Percentiles rank a stretch among this genome's conserved stretches.
Evolutionary conservation across 1,140 invertebrate species (phyloP).

Genomic region (Bombyx mandarina): DNA sequence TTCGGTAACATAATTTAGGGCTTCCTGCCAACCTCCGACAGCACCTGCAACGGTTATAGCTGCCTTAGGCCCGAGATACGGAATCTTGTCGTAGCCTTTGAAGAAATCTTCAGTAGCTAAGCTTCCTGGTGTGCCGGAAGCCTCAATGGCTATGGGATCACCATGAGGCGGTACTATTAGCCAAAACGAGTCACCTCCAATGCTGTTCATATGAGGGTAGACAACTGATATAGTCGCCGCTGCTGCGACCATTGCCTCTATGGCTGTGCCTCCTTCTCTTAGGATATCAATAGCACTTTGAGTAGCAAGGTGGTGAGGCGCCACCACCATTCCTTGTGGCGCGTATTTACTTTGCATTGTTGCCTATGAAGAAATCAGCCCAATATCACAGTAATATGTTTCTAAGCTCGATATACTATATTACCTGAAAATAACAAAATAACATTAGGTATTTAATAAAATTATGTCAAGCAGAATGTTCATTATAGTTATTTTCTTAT

Average conservation of each 20-base stretch:
- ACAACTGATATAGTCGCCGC: conserved; percentile 54
- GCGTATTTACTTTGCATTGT: conserved; percentile 42
- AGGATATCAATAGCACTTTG: conserved; percentile 50
- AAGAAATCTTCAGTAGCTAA: conserved; percentile 39
- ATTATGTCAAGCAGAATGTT: too few relatives aligned
- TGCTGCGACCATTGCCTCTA: conserved; percentile 53
- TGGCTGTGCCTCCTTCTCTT: conserved; percentile 48
- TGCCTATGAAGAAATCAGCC: not conserved
- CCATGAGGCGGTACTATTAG: conserved; percentile 48
- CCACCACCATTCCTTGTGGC: conserved; percentile 49
- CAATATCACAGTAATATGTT: too few relatives aligned
- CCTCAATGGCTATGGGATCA: conserved; percentile 49
- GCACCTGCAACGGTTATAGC: conserved; percentile 51
- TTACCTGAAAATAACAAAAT: too few relatives aligned
- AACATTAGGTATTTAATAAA: too few relatives aligned
- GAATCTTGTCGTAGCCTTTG: conserved; percentile 30
- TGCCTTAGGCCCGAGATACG: conserved; percentile 37
- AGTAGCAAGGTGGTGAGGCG: conserved; percentile 54
- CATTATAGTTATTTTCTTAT: too few relatives aligned
- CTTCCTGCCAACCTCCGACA: conserved; percentile 55
- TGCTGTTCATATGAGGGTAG: conserved; percentile 55
- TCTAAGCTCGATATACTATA: too few relatives aligned
- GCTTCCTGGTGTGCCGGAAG: conserved; percentile 47
- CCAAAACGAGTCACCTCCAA: conserved; percentile 57
- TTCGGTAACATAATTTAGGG: conserved; percentile 47